Evolutionary conservation across 2,113 vertebrate genomes (phyloP).

Genomic region (Lutjanus erythropterus): DNA sequence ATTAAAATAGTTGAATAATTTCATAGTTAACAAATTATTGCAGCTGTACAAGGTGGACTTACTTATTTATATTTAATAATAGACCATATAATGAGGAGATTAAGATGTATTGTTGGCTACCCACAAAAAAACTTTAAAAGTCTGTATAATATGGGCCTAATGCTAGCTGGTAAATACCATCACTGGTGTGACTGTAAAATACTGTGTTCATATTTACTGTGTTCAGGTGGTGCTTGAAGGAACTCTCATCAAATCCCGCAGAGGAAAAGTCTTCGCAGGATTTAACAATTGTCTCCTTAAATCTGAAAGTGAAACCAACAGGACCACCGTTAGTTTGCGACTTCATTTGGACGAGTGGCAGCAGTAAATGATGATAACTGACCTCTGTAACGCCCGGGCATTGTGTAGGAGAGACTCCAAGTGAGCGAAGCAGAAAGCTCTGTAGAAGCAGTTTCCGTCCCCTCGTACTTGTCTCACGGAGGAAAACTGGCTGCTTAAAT

Average conservation of each 20-base stretch:
- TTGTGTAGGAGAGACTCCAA: constrained; percentile 85
- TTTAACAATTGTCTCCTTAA: constrained; percentile 82
- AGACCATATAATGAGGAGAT: no score
- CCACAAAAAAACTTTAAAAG: no score
- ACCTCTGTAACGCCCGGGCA: constrained; percentile 83
- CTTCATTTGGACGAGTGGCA: not conserved
- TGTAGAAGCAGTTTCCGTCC: constrained; percentile 92
- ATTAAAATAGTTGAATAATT: no score
- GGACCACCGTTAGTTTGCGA: not conserved
- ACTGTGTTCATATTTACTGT: constrained; percentile 80
- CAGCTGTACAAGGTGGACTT: no score
- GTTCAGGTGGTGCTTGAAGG: constrained; percentile 82
- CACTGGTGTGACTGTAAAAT: not conserved
- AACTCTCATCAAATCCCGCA: constrained; percentile 81
- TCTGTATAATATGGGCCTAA: no score
- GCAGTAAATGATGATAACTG: constrained; percentile 51
- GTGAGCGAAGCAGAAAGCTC: constrained; percentile 87
- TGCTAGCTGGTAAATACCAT: not conserved
- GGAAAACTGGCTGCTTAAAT: constrained; percentile 83
- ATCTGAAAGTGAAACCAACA: constrained; percentile 73
- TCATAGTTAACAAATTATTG: no score
- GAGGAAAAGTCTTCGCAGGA: constrained; percentile 73
- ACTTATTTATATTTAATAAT: no score
- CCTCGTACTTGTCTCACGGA: constrained; percentile 87
- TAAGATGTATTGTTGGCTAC: no score